Conservation (phyloP, 2,888 invertebrate species). For the Mechanitis mazaeus region DNA sequence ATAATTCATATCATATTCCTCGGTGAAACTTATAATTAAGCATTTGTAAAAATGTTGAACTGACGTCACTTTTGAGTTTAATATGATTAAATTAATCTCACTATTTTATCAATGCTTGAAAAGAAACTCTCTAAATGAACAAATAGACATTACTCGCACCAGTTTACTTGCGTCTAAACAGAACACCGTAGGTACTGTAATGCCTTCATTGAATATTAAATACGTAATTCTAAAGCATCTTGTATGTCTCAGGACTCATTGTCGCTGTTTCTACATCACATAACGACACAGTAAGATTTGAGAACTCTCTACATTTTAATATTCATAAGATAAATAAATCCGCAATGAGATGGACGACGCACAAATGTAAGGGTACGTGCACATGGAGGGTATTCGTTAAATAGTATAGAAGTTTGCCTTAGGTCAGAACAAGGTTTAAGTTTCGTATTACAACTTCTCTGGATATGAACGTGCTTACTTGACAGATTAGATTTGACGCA, state of each 20-base stretch:
- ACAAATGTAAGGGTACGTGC: constrained; percentile 11
- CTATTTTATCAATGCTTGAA: not conserved
- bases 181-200: not conserved
- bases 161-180: not conserved
- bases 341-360: constrained; percentile 28
- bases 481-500: too few species aligned
- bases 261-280: constrained; percentile 33
- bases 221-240: constrained; percentile 35
- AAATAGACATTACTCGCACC: not conserved
- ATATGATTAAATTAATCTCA: too few species aligned
- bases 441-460: too few species aligned
- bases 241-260: constrained; percentile 44
- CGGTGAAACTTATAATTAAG: not conserved
- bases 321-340: constrained; percentile 56
- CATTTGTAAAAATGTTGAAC: too few species aligned
- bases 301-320: constrained; percentile 49
- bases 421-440: too few species aligned
- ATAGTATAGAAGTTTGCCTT: too few species aligned
- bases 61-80: too few species aligned
- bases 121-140: not conserved
- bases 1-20: not conserved
- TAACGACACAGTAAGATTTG: constrained; percentile 53
- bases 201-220: constrained; percentile 24
- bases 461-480: too few species aligned
- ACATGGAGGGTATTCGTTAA: not conserved